Evolutionary conservation across 2,113 vertebrate species (phyloP).

Genomic region (Trachemys scripta): DNA sequence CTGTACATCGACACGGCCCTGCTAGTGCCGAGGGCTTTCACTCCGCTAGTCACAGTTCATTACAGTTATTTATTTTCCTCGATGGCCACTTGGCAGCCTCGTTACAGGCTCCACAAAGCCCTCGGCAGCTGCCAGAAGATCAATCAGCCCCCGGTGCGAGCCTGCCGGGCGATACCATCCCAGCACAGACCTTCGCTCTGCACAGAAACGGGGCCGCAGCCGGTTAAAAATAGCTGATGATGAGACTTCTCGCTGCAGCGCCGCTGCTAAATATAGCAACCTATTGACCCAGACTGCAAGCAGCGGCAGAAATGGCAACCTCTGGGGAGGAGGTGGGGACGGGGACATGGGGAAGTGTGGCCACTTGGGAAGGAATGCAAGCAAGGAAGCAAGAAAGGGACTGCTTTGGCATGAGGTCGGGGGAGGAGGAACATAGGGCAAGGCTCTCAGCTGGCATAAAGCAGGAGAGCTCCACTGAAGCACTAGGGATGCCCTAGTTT

Average conservation of each 20-base stretch:
- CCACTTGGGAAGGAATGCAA: neutral
- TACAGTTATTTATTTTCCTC: neutral
- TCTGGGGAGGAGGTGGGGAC: neutral
- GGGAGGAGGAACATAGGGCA: neutral
- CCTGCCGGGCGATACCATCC: constrained; percentile 56
- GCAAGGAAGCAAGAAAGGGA: neutral
- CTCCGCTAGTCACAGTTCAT: neutral
- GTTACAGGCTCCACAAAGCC: neutral
- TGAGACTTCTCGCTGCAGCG: neutral
- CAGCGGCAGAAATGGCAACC: neutral
- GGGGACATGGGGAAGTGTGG: neutral
- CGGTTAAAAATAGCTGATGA: constrained; percentile 51
- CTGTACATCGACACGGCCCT: neutral
- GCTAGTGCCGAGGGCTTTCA: neutral
- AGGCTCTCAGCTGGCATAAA: neutral
- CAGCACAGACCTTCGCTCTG: neutral
- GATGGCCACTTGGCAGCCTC: neutral
- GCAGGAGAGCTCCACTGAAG: neutral
- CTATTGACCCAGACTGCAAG: constrained; percentile 29
- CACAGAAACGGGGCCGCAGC: neutral
- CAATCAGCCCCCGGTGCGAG: neutral
- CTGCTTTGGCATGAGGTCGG: too few relatives aligned
- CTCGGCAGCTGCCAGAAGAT: neutral
- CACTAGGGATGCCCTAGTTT: neutral
- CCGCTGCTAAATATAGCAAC: constrained; percentile 38